Base-by-base conservation (phyloP, 2,888 invertebrate genomes). In the Ectemnius lituratus region DNA sequence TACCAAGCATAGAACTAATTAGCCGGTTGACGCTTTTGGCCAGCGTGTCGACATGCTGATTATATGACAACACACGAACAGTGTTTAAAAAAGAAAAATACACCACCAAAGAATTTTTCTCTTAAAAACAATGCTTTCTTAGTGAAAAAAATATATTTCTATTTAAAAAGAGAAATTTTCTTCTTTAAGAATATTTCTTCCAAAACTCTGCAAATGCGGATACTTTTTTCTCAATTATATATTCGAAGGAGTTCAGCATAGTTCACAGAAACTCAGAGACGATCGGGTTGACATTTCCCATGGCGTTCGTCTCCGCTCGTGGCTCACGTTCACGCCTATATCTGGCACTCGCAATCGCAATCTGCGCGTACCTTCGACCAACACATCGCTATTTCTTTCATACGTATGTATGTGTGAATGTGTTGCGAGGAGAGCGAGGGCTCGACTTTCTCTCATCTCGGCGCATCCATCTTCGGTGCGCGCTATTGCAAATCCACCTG, bases 361-460 rank as follows among this genome's bases (percentile, higher is more conserved):
- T 37, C 8, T 61, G 18, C 56, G 65, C 28, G 60, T 68, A 57
- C 56, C 61, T 66, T 66, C 77, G 67, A 57, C 72, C 58, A 66
- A 70, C 76, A 47, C 67, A 58, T 60, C 60, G 70, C 60, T 62
- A 69, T 73, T 69, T 73, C 23, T 23, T 23, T 23, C 23, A 67
- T 59, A 57, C 76, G 68, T 57, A 23, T 65, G 73, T 37, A 62
- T 61, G 23, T 23, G 23, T 23, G 23, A 3, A 23, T 23, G 23
- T 23, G 23, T 23, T 23, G 67, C 71, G 68, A 70, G 61, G 70
- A 67, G 68, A 76, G 66, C 67, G 68, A 62, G 66, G 37, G 47
- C 64, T 23, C 68, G 73, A 80, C 82, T 82, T 82, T 82, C 80
- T 78, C 80, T 80, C 78, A 75, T 80, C 78, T 59, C 47, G 47